These are phyloP conservation scores for Molorchus minor DNA, from an alignment of 2,888 invertebrate species.

Conservation along the genomic window DNA sequence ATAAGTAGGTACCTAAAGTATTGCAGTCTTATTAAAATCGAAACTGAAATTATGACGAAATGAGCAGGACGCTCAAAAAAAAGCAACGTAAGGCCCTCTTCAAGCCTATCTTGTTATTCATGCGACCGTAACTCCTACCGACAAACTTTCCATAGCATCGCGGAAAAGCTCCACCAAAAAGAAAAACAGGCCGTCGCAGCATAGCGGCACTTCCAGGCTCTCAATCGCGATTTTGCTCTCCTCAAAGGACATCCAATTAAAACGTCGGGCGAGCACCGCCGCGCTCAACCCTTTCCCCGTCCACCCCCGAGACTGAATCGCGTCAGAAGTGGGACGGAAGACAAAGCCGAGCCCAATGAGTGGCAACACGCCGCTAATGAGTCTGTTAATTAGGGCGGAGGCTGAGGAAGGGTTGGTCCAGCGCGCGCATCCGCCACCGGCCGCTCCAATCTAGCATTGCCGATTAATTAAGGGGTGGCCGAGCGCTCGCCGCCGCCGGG, in stretches of 20 bases:
- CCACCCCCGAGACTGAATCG: slow-evolving; percentile 12
- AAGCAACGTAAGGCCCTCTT: not conserved
- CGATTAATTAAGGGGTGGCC: slow-evolving; percentile 62
- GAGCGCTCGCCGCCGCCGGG: slow-evolving; percentile 44
- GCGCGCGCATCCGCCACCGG: slow-evolving; percentile 64
- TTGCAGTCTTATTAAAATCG: too few species aligned
- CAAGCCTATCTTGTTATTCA: not conserved
- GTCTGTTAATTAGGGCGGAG: slow-evolving; percentile 60
- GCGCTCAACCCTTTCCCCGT: slow-evolving; percentile 31
- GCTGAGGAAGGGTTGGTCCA: slow-evolving; percentile 61
- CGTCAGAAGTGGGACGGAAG: slow-evolving; percentile 33
- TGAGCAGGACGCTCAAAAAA: too few species aligned
- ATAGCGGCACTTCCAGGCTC: slow-evolving; percentile 11
- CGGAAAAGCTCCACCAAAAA: not conserved
- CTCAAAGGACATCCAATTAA: slow-evolving; percentile 32
- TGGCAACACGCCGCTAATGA: slow-evolving; percentile 50
- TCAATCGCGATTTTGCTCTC: slow-evolving; percentile 16
- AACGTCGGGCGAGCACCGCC: slow-evolving; percentile 12
- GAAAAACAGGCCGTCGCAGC: slow-evolving; percentile 9
- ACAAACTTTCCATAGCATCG: slow-evolving; percentile 1
- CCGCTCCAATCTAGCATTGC: slow-evolving; percentile 58
- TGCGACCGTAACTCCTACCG: not conserved
- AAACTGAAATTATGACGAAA: too few species aligned
- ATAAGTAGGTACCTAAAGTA: too few species aligned
- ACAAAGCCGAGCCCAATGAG: slow-evolving; percentile 41